phyloP scores from a whole-genome alignment of 2,888 invertebrate genomes.

The Mimachlamys varia region DNA sequence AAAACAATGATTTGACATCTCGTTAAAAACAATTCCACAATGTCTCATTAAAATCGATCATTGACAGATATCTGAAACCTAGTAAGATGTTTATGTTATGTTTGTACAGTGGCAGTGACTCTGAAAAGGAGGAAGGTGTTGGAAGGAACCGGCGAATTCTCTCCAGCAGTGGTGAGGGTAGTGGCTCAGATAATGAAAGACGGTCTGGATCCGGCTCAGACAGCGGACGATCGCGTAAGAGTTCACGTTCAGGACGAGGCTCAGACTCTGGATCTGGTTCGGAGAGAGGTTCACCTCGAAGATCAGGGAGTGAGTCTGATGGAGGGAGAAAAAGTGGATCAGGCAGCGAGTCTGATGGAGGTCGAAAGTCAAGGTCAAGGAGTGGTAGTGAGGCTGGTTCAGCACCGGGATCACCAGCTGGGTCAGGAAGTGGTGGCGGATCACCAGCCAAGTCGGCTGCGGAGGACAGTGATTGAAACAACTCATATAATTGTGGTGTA shows the following conservation, averaged over 20 bases:
- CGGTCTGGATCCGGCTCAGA: conserved; percentile 82
- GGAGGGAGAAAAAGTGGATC: conserved; percentile 49
- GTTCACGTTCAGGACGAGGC: conserved; percentile 61
- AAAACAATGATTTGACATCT: too few relatives aligned
- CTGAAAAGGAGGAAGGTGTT: conserved; percentile 64
- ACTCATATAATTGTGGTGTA: neutral
- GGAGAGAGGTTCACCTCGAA: conserved; percentile 50
- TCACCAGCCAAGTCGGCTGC: neutral
- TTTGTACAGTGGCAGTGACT: conserved; percentile 67
- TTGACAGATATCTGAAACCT: neutral
- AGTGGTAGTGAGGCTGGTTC: conserved; percentile 52
- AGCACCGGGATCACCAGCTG: conserved; percentile 52
- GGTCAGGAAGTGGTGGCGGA: conserved; percentile 45
- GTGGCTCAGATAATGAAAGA: conserved; percentile 68
- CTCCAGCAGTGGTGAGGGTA: conserved; percentile 74
- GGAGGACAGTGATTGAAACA: conserved; percentile 40
- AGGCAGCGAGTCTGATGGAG: conserved; percentile 33
- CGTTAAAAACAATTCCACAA: too few relatives aligned
- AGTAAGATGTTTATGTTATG: neutral
- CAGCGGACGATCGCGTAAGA: conserved; percentile 50
- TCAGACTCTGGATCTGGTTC: conserved; percentile 51
- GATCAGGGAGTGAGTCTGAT: conserved; percentile 49
- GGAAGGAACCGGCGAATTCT: conserved; percentile 75
- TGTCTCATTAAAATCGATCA: too few relatives aligned
- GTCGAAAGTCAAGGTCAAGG: conserved; percentile 54